Percentiles rank a stretch among this genome's conserved stretches.
phyloP scores from a whole-genome alignment of 2,888 invertebrate genomes.

The Cinara cedri region DNA sequence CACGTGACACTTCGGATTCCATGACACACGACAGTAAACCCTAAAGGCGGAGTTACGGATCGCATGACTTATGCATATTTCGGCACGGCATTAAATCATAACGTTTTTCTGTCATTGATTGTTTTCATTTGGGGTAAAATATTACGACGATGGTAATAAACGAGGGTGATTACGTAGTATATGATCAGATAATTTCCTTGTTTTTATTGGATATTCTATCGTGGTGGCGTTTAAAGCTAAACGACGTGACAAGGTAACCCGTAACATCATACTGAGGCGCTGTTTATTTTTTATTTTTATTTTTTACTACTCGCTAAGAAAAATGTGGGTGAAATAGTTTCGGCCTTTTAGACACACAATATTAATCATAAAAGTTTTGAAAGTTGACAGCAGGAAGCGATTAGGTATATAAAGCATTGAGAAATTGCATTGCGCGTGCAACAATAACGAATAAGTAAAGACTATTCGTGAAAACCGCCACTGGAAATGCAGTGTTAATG shows the following conservation, averaged over 20 bases:
- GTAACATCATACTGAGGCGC: constrained; percentile 42
- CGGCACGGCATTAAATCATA: constrained; percentile 52
- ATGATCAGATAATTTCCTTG: constrained; percentile 45
- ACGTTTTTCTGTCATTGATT: constrained; percentile 54
- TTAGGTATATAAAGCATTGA: constrained; percentile 47
- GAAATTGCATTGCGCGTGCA: constrained; percentile 54
- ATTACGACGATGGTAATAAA: constrained; percentile 34
- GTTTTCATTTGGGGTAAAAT: constrained; percentile 46
- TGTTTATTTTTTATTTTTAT: constrained; percentile 22
- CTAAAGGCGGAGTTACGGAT: constrained; percentile 54
- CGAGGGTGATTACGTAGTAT: constrained; percentile 38
- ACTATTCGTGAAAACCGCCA: constrained; percentile 36
- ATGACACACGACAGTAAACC: constrained; percentile 56
- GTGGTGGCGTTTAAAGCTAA: constrained; percentile 27
- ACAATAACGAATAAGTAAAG: constrained; percentile 39
- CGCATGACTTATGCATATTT: constrained; percentile 55
- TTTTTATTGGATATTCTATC: constrained; percentile 1
- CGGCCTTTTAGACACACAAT: constrained; percentile 28
- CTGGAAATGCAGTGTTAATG: constrained; percentile 22
- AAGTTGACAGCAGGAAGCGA: constrained; percentile 56
- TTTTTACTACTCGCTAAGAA: constrained; percentile 12
- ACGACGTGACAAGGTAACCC: constrained; percentile 14
- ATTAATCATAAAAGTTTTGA: constrained; percentile 56
- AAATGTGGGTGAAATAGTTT: constrained; percentile 46
- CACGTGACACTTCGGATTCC: constrained; percentile 56